These are phyloP conservation scores for Caenorhabditis inopinata DNA, from an alignment of 1,140 invertebrate species.

Conservation along the genomic window DNA sequence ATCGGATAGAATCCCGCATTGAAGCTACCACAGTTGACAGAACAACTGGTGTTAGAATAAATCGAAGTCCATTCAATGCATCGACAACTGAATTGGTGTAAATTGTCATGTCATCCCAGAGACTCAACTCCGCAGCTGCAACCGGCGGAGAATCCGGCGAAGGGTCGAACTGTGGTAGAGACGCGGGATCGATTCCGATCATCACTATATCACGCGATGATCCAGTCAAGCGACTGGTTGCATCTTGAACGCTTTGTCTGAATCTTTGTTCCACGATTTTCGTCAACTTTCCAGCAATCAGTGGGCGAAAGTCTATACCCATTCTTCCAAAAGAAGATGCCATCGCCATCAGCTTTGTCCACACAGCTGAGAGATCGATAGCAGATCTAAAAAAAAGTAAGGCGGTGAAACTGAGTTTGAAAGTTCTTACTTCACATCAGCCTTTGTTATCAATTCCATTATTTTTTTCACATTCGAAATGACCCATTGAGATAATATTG, in stretches of 20 bases:
- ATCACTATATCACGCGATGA: conserved; percentile 41
- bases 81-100: conserved; percentile 61
- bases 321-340: conserved; percentile 65
- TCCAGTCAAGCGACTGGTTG: conserved; percentile 47
- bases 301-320: conserved; percentile 62
- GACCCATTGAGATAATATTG: conserved; percentile 62
- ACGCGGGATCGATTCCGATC: conserved; percentile 4
- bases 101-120: conserved; percentile 64
- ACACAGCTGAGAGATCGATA: conserved; percentile 45
- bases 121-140: conserved; percentile 58
- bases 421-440: conserved; percentile 34
- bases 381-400: conserved; percentile 9
- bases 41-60: conserved; percentile 55
- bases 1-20: conserved; percentile 48
- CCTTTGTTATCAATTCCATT: conserved; percentile 32
- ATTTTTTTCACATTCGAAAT: conserved; percentile 50
- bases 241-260: conserved; percentile 37
- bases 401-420: neutral
- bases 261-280: conserved; percentile 56
- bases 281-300: conserved; percentile 55
- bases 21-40: conserved; percentile 37
- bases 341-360: conserved; percentile 61
- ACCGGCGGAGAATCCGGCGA: conserved; percentile 46
- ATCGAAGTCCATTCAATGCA: conserved; percentile 59
- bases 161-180: neutral